Evolutionary conservation across 2,797 vertebrate species (phyloP).

Genomic region (Rhynchotus rufescens): DNA sequence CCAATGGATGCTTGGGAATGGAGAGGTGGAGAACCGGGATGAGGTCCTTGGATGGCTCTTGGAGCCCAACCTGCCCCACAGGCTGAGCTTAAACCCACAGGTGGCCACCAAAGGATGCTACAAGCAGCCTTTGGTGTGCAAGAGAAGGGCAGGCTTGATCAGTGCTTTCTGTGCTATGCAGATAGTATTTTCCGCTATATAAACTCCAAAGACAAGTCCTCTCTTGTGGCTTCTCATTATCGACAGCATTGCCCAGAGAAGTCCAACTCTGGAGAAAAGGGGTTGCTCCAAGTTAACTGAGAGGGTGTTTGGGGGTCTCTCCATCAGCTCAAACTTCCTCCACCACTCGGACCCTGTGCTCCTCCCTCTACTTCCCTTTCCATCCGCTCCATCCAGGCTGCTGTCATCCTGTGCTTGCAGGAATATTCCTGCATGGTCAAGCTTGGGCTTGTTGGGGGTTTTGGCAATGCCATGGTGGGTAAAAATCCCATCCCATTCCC

Average conservation of each 20-base stretch:
- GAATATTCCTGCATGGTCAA: neutral
- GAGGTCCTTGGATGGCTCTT: neutral
- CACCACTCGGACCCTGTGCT: neutral
- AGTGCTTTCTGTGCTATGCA: neutral
- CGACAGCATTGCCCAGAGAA: neutral
- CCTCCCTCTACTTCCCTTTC: accelerated
- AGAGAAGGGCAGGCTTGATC: neutral
- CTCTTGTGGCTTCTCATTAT: neutral
- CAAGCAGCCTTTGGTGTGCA: neutral
- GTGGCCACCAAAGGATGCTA: neutral
- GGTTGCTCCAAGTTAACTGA: neutral
- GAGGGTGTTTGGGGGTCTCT: neutral
- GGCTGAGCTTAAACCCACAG: slow-evolving; percentile 22
- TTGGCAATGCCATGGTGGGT: neutral
- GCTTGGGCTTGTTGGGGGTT: no score
- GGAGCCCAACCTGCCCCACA: neutral
- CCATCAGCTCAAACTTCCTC: neutral
- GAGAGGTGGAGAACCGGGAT: neutral
- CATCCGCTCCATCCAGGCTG: neutral
- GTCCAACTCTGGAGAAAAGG: neutral
- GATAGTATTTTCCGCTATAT: neutral
- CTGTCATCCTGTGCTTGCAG: neutral
- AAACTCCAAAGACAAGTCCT: neutral
- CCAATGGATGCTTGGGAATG: neutral
- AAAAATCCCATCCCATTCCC: neutral